Evolutionary conservation across 2,888 invertebrate genomes (phyloP), one percentile per base, ranked within the genome.

Genomic region (Hydriomena furcata): DNA sequence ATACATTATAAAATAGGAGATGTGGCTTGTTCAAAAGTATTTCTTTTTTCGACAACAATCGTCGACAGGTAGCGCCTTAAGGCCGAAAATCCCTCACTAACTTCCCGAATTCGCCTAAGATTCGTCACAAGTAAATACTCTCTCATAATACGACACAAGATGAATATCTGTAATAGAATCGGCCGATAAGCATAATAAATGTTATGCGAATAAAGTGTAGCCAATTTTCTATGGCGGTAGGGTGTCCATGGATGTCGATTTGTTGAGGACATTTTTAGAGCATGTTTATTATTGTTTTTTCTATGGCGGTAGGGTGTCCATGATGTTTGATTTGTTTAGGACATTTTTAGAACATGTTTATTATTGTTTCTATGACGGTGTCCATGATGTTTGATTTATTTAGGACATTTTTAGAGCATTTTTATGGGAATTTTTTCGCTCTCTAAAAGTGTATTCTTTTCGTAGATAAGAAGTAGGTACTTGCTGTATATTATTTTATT

Each of bases 81-180:
- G 1, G 11, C 49, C 50, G 42, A 46, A 47, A 44, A 37, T 27
- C 23, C n/a, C 12, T 12, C 42, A 38, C 48, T 45, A n/a, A 55
- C 10, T 40, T 31, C 32, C 45, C 49, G 45, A 34, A 52, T 48
- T 41, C 25, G 44, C 28, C 41, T 23, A 21, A 42, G 17, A 38
- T 47, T 50, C 40, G 49, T 43, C 45, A 49, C 46, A 43, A 47
- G 44, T 41, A 56, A 68, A 73, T 71, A 71, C 62, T 63, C 68
- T 65, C 65, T 73, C 73, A 76, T 79, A 78, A 79, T 79, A 76
- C 63, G 68, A 66, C 58, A 65, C 65, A 65, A 73, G 74, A 78
- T 76, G 66, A 66, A 66, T 73, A 73, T 75, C 71, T 72, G 58
- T 70, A 73, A 76, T 73, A 66, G 65, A 61, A 55, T 34, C 11